Evolutionary conservation across 2,888 invertebrate species (phyloP), one percentile per base, ranked within the genome.

Genomic region (Lasioglossum lativentre): DNA sequence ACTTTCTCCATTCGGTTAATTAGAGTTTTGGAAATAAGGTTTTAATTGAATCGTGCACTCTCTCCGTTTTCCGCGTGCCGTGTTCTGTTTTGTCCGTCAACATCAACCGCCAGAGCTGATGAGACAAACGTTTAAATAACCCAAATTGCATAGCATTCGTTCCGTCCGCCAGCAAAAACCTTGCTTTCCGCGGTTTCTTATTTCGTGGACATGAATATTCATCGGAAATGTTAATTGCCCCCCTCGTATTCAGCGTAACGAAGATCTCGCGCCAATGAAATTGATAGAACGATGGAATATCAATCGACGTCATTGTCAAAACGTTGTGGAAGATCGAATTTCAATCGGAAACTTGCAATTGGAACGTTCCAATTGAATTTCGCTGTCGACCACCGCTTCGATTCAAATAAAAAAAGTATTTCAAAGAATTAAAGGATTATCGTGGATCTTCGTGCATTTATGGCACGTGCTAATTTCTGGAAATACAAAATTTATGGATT

Each of bases 191-290:
- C 52, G 47, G n/a, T 30, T 52, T 59, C 59, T 34, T 45, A 38
- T 52, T 74, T 63, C 47, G 30, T 10, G 68, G 14, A 27, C 66
- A 82, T 86, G 76, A 86, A 86, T 80, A 83, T 80, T 86, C 82
- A 86, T 75, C 63, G 30, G 80, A 80, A 86, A 80, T 82, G 75
- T 86, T 66, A 83, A 86, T 80, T 68, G 56, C 5, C 27, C 34
- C 63, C 27, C 77, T 59, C 45, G 63, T 2, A 40, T 52, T 73
- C 78, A 34, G 34, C 59, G 68, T 72, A 78, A 78, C 78, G 66
- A 72, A 71, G 42, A 38, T 75, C 30, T 75, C 30, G 59, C 19
- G n/a, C 70, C 34, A 23, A 56, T 23, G 59, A 47, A 71, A 45
- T 40, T 45, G 68, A 80, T 86, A 59, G 52, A 76, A 45, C 73